Conservation (phyloP, 2,113 vertebrate genomes). For the Myotis lucifugus region DNA sequence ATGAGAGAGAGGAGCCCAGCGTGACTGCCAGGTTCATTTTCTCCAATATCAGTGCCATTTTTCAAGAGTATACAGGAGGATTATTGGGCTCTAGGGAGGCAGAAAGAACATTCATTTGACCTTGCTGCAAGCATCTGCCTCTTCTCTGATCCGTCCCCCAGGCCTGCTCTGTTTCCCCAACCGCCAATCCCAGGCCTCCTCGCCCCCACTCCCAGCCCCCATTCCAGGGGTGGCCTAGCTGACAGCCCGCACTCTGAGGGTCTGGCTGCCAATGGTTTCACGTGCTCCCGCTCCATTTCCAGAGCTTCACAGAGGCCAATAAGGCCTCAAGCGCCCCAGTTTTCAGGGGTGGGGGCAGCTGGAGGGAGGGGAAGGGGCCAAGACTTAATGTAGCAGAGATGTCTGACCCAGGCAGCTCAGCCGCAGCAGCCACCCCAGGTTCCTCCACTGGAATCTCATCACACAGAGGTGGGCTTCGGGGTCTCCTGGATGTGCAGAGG, state of each 20-base stretch:
- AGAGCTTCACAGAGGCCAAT: neutral
- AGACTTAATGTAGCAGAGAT: neutral
- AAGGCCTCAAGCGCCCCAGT: neutral
- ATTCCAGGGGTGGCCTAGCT: neutral
- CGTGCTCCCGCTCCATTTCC: neutral
- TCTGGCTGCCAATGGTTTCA: neutral
- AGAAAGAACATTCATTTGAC: neutral
- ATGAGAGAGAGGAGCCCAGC: neutral
- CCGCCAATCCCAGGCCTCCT: neutral
- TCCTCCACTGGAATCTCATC: neutral
- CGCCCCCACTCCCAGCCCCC: fast-evolving
- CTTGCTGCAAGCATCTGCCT: neutral
- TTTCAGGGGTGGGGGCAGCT: neutral
- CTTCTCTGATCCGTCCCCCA: neutral
- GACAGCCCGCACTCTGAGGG: neutral
- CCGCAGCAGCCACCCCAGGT: neutral
- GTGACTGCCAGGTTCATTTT: neutral
- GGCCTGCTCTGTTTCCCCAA: neutral
- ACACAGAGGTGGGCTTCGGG: fast-evolving
- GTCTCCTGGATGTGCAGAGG: neutral
- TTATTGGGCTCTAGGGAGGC: neutral
- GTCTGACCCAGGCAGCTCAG: neutral
- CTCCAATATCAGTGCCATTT: neutral
- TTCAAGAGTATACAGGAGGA: neutral
- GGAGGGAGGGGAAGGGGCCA: neutral